Conservation (phyloP, 2,888 invertebrate species). For the Phengaris arion region DNA sequence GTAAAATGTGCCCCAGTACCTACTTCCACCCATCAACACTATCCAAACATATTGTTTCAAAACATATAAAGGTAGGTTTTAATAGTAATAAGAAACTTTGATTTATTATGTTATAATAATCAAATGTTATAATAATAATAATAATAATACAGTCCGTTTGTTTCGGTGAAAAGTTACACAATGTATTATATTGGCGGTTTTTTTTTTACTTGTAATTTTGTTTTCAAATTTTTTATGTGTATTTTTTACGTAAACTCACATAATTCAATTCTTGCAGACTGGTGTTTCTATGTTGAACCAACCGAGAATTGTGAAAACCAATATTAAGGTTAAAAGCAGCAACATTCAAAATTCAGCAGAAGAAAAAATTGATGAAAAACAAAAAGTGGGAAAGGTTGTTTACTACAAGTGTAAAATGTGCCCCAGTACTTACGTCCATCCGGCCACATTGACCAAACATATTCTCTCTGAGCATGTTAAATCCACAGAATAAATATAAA, state of each 20-base stretch:
- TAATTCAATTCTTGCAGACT: not conserved
- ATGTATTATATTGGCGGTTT: too few relatives aligned
- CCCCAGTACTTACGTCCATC: slow-evolving; percentile 55
- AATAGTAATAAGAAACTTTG: too few relatives aligned
- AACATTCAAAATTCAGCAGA: not conserved
- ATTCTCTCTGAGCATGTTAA: slow-evolving; percentile 63
- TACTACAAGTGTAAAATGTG: slow-evolving; percentile 64
- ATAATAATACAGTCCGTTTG: too few relatives aligned
- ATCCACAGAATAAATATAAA: slow-evolving; percentile 24
- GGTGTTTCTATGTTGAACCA: not conserved
- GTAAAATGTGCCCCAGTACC: slow-evolving; percentile 64
- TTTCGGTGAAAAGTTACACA: too few relatives aligned
- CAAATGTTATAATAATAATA: too few relatives aligned
- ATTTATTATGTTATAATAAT: too few relatives aligned
- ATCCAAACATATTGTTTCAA: slow-evolving; percentile 63
- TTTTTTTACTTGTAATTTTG: too few relatives aligned
- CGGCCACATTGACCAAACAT: slow-evolving; percentile 64
- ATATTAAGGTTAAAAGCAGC: not conserved
- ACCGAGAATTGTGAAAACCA: not conserved
- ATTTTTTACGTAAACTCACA: too few relatives aligned
- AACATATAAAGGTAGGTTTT: slow-evolving; percentile 53
- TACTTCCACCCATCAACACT: slow-evolving; percentile 60
- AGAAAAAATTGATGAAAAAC: not conserved
- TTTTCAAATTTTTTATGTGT: too few relatives aligned
- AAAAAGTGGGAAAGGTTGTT: not conserved